Base-by-base conservation (phyloP, 1,140 invertebrate species). In the Apolygus lucorum region DNA sequence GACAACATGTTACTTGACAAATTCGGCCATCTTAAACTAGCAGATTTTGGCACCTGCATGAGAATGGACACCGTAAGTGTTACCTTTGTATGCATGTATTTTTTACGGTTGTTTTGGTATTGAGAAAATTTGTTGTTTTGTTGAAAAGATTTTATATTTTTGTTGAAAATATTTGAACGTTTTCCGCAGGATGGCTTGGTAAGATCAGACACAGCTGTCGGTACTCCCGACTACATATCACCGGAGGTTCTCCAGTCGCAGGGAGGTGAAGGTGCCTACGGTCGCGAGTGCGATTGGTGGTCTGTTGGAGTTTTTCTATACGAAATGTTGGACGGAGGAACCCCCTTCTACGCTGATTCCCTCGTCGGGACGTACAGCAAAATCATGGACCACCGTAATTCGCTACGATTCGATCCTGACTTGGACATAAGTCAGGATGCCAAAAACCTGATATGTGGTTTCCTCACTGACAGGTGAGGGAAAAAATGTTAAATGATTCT, bases 11-110 rank as follows among this genome's bases (percentile, higher is more conserved):
- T 99, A 28, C 80, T 98, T 24, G 96, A 99, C 78, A 90, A 88
- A 75, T 81, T 90, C 78, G 98, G 98, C 24, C 97, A 99, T 80
- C 82, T 99, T 49, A 99, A 99, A 81, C 82, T 99, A 72, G 96
- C 97, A 64, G 97, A 99, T 82, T 99, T 99, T 85, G 97, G 97
- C 59, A 99, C 97, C 13, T 99, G 96, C 81, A 98, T 99, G 93
- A 87, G 93, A 76, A 98, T 99, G 95, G 95, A 96, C 75, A 80
- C 83, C 74, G 88, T 90, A 81, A 79, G 80, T 78, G 65, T 24
- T 8, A 34, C n/a, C n/a, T n/a, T n/a, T n/a, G n/a, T n/a, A n/a
- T n/a, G n/a, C n/a, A n/a, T n/a, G n/a, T n/a, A n/a, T n/a, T n/a
- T n/a, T n/a, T n/a, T n/a, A n/a, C n/a, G n/a, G 11, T 49, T 49